Base-by-base conservation (phyloP, 2,888 invertebrate genomes). In the Malacosoma neustria region DNA sequence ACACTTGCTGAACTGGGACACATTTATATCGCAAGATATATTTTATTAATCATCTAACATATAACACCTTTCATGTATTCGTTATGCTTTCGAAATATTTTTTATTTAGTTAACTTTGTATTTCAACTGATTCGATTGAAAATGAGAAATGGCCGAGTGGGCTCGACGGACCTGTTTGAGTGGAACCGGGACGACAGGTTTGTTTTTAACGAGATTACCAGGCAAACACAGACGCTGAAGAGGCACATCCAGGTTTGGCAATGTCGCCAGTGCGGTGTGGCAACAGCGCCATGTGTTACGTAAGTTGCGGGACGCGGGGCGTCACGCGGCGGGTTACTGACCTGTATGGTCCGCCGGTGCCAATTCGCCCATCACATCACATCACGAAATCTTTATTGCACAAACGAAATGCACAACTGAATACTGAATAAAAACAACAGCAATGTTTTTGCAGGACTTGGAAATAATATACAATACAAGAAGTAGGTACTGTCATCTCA, bases 331-430 rank as follows among this genome's bases (percentile, higher is more conserved):
- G 61, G 84, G 80, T 79, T 62, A 76, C 48, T 77, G 84, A 84
- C 81, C 84, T 62, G 75, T 57, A 70, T 71, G 73, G 77, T 68
- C 72, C 67, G 75, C 54, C 72, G 63, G 72, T 81, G 84, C 84
- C 85, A 85, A 82, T 81, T 80, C 75, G 73, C 68, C 65, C 79
- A 74, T 74, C 75, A 73, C 77, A 63, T 70, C 72, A 71, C 70
- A 74, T 72, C 73, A 74, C 74, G 68, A 75, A 77, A 77, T 73
- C 71, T 66, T 58, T 65, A 63, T 70, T 79, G 79, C 77, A 76
- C 72, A 68, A 69, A 68, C 57, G 52, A 57, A 54, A 56, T 62
- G 61, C 64, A 61, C 54, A 57, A 48, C 46, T 41, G 45, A 49
- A 56, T 54, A 48, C 46, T 50, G 52, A 55, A 59, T 55, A 58